Evolutionary conservation across 2,113 vertebrate species (phyloP).

Genomic region (Callipepla squamata): DNA sequence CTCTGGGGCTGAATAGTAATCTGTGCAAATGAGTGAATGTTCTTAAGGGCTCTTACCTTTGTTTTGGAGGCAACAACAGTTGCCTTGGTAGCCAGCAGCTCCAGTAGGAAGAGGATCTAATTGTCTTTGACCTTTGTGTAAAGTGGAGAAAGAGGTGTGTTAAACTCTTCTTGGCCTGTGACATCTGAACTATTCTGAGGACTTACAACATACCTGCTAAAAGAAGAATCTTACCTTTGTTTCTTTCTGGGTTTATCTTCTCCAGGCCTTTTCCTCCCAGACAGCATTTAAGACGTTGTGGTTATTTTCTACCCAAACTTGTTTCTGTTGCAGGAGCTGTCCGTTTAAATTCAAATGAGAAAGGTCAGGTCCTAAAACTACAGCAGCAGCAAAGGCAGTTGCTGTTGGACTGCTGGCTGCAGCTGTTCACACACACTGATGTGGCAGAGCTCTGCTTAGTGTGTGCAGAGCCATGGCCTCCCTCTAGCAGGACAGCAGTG

Average conservation of each 20-base stretch:
- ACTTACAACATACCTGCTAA: neutral
- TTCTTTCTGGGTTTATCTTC: neutral
- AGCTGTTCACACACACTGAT: neutral
- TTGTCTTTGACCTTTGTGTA: slow-evolving; percentile 1
- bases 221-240: neutral
- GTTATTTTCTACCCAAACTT: neutral
- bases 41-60: neutral
- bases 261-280: neutral
- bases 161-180: neutral
- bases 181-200: neutral
- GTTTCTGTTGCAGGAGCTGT: neutral
- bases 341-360: neutral
- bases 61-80: neutral
- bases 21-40: neutral
- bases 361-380: neutral
- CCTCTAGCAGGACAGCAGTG: neutral
- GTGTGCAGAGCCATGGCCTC: neutral
- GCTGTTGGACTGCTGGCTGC: neutral
- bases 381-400: neutral
- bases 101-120: neutral
- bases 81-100: neutral
- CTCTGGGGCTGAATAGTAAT: neutral
- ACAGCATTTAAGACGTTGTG: neutral
- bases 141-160: neutral
- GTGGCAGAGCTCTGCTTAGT: neutral